Conservation (phyloP, 2,797 vertebrate species). For the Vireo griseus region DNA sequence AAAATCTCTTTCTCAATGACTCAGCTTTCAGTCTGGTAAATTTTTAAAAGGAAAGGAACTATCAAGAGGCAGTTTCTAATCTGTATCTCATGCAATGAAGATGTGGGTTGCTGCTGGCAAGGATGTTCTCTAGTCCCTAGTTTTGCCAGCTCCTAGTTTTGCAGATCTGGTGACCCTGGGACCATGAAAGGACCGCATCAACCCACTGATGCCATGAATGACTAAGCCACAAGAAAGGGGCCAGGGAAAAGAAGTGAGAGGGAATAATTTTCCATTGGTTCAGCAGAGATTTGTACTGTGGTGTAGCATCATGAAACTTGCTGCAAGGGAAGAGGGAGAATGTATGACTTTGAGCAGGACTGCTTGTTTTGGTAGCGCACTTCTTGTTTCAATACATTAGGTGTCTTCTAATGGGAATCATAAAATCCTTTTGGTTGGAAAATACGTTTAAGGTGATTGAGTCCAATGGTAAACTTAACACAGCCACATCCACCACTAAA, state of each 20-base stretch:
- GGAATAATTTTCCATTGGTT: not conserved
- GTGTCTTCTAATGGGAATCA: not conserved
- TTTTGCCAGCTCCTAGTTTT: not conserved
- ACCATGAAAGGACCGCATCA: fast-evolving
- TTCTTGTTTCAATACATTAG: not conserved
- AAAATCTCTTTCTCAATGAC: slow-evolving; percentile 28
- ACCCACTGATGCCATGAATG: not conserved
- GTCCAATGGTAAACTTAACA: not conserved
- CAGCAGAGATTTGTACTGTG: not conserved
- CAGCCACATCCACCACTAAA: not conserved
- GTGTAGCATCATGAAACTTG: not conserved
- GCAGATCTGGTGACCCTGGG: not conserved
- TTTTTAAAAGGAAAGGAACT: not conserved
- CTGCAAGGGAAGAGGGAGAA: not conserved
- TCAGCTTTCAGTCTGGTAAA: slow-evolving; percentile 15
- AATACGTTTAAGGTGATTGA: not conserved
- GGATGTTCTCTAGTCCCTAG: not conserved
- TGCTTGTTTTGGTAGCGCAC: not conserved
- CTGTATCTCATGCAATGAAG: not conserved
- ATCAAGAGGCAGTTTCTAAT: not conserved
- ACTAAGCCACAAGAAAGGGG: not conserved
- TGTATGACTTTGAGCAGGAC: not conserved
- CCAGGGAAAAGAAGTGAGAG: not conserved
- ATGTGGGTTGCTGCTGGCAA: not conserved
- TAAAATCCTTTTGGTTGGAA: not conserved